Conservation (phyloP, 2,888 invertebrate genomes). For the Orthonychiurus folsomi region DNA sequence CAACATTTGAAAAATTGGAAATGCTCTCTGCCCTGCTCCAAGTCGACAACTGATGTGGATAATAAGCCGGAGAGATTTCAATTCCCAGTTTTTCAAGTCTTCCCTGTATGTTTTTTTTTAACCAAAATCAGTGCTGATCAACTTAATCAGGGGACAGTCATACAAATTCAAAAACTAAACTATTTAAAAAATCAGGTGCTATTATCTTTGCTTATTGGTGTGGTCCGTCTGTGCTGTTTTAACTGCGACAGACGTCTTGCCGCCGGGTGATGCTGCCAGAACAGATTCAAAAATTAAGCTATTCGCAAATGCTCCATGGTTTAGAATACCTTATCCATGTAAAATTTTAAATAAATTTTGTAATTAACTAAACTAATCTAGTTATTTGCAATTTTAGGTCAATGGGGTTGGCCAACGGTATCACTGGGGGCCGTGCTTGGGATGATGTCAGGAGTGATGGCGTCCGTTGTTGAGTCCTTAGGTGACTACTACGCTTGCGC, state of each 20-base stretch:
- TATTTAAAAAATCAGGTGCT: conserved; percentile 6
- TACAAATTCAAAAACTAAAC: background rate
- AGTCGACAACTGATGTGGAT: background rate
- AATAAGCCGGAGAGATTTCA: conserved; percentile 17
- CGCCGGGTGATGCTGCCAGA: conserved; percentile 59
- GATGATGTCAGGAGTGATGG: conserved; percentile 67
- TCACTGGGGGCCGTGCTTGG: conserved; percentile 61
- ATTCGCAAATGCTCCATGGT: conserved; percentile 66
- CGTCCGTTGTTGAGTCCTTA: conserved; percentile 71
- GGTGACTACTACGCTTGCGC: conserved; percentile 89
- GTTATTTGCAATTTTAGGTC: conserved; percentile 49
- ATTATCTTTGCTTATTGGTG: conserved; percentile 53
- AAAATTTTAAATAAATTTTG: no score
- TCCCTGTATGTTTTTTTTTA: conserved; percentile 23
- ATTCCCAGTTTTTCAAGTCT: conserved; percentile 29
- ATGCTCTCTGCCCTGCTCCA: conserved; percentile 7
- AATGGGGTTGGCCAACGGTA: conserved; percentile 67
- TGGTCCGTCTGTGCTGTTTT: conserved; percentile 65
- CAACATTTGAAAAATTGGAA: conserved; percentile 27
- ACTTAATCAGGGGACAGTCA: no score
- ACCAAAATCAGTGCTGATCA: conserved; percentile 4
- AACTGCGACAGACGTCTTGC: conserved; percentile 57
- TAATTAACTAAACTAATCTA: no score
- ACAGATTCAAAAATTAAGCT: conserved; percentile 64
- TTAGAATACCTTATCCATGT: conserved; percentile 71